Evolutionary conservation across 2,797 vertebrate species (phyloP), one percentile per base, ranked within the genome.

Genomic region (Premnoplex brunnescens): DNA sequence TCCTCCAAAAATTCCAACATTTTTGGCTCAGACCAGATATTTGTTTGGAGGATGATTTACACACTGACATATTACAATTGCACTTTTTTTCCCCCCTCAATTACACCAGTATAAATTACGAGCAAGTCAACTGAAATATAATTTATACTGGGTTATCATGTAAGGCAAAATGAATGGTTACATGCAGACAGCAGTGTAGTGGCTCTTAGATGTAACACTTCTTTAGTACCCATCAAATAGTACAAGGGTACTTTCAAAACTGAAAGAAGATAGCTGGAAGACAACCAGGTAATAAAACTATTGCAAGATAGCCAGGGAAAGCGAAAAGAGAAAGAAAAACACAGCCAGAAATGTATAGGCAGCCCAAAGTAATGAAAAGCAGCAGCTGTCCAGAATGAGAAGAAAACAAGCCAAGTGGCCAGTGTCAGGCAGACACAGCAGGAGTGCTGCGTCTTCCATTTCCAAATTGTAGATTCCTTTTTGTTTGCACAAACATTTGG

Each of bases 401-500:
- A 75, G 34, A 80, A 80, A 84, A 55, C 20, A 36, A 4, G 24
- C 3, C 26, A 30, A 69, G n/a, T 14, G 6, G 34, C 20, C 21
- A 63, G 5, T 14, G 22, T 34, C 48, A 75, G 43, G 30, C 37
- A 95, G 80, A 27, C 28, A 34, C 30, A 54, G 54, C 28, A 85
- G 36, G 60, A 77, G 21, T 10, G 15, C 7, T 39, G 18, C 37
- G 36, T 49, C 14, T 88, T 89, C 69, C 44, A 44, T 49, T 78
- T 85, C 49, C n/a, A 73, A 62, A 34, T 1, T 63, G n/a, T 17
- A 73, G 8, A 81, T 27, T 36, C 7, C 9, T 51, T 72, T 81
- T 58, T 90, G 12, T 59, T 86, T 62, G 30, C 69, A 71, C 23
- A 93, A 63, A 85, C 17, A 9, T 64, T 91, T 91, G 55, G 28